Percentiles rank a stretch among this genome's conserved stretches.
Conservation (phyloP, 1,140 invertebrate species). For the Tachypleus tridentatus region DNA sequence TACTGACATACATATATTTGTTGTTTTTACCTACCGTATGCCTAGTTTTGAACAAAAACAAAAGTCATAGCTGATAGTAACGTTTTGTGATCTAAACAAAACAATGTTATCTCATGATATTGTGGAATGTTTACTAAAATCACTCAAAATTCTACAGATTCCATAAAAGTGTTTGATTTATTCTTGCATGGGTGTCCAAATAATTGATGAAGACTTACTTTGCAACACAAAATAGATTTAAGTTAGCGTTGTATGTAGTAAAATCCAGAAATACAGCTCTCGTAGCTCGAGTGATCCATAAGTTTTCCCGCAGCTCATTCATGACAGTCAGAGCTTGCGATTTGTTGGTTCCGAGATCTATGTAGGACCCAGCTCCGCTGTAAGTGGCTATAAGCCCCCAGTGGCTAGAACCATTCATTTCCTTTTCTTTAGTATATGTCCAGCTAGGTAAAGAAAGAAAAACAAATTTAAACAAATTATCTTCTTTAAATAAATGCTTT, state of each 20-base stretch:
- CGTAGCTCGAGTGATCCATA: constrained; percentile 55
- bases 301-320: constrained; percentile 41
- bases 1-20: too few relatives aligned
- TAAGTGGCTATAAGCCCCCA: constrained; percentile 45
- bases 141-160: too few relatives aligned
- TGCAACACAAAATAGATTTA: constrained; percentile 55
- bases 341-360: constrained; percentile 37
- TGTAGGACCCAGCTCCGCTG: constrained; percentile 41
- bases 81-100: too few relatives aligned
- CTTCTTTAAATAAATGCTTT: too few relatives aligned
- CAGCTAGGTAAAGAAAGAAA: constrained; percentile 21
- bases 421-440: constrained; percentile 34
- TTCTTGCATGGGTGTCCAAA: too few relatives aligned
- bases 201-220: constrained; percentile 29
- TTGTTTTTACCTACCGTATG: too few relatives aligned
- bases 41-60: too few relatives aligned
- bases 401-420: constrained; percentile 36
- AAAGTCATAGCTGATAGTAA: too few relatives aligned
- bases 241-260: constrained; percentile 58
- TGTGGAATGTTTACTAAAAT: too few relatives aligned
- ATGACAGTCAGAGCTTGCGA: constrained; percentile 36
- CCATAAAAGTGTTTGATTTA: too few relatives aligned
- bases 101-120: too few relatives aligned
- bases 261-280: constrained; percentile 59
- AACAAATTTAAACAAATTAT: too few relatives aligned